Conservation (phyloP, 2,888 invertebrate species). For the Acleris holmiana region DNA sequence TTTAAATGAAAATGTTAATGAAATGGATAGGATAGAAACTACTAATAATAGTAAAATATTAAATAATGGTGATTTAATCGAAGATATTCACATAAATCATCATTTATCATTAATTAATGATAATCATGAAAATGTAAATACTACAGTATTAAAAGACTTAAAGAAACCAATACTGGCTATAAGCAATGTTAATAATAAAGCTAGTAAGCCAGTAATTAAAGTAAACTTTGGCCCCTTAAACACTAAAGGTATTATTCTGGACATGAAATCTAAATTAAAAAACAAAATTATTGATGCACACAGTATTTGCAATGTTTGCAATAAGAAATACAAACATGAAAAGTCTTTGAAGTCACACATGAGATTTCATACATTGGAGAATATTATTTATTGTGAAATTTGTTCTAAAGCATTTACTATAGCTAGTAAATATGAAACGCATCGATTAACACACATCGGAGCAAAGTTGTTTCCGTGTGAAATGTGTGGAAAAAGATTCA, state of each 20-base stretch:
- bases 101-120: background rate
- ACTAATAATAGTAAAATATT: background rate
- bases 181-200: background rate
- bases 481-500: slow-evolving; percentile 57
- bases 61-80: background rate
- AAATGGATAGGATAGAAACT: background rate
- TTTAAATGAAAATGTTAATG: background rate
- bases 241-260: background rate
- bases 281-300: background rate
- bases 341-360: slow-evolving; percentile 36
- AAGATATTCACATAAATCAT: background rate
- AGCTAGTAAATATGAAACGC: slow-evolving; percentile 54
- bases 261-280: slow-evolving; percentile 3
- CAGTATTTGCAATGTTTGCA: slow-evolving; percentile 11
- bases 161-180: background rate
- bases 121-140: background rate
- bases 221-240: slow-evolving; percentile 1
- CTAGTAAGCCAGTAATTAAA: background rate
- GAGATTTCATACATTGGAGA: slow-evolving; percentile 30
- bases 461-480: slow-evolving; percentile 58
- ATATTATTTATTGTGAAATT: slow-evolving; percentile 31
- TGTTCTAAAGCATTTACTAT: slow-evolving; percentile 40
- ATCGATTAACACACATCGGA: slow-evolving; percentile 59
- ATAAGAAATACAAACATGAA: slow-evolving; percentile 29
- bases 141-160: background rate